Conservation (phyloP, 2,888 invertebrate species). For the Cryptocephalus moraei region DNA sequence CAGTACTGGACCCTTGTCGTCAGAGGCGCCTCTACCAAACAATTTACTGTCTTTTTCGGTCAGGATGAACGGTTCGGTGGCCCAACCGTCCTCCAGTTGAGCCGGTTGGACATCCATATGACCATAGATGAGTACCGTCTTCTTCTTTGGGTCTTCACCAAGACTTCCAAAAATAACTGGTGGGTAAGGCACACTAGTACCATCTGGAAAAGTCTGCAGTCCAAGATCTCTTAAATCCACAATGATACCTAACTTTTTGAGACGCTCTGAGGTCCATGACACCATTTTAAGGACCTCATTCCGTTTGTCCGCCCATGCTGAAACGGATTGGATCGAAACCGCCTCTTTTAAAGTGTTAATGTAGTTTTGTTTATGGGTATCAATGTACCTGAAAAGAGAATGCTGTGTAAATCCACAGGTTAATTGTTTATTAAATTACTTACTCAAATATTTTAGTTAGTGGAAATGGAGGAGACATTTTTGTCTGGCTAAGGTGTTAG, state of each 20-base stretch:
- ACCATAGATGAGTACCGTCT: constrained; percentile 90
- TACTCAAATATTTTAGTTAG: constrained; percentile 2
- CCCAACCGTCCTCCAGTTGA: constrained; percentile 85
- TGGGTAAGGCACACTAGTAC: constrained; percentile 65
- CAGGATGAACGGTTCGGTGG: constrained; percentile 86
- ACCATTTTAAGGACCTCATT: constrained; percentile 50
- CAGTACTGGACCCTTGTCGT: constrained; percentile 88
- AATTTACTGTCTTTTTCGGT: constrained; percentile 81
- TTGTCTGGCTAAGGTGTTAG: background rate
- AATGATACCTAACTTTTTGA: constrained; percentile 12
- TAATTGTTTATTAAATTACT: background rate
- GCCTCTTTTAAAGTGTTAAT: constrained; percentile 67
- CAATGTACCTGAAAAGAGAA: constrained; percentile 52
- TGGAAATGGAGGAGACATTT: constrained; percentile 1
- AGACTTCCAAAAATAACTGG: constrained; percentile 73
- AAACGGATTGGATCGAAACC: constrained; percentile 85
- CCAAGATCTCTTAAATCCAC: constrained; percentile 48
- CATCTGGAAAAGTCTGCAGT: constrained; percentile 60
- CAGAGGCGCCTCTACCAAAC: constrained; percentile 79
- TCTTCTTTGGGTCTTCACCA: constrained; percentile 76
- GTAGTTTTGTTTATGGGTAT: constrained; percentile 60
- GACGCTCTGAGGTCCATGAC: background rate
- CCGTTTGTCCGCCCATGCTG: constrained; percentile 71
- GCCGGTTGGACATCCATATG: constrained; percentile 99
- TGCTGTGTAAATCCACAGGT: background rate